Base-by-base conservation (phyloP, 2,113 vertebrate species). In the Sus scrofa region DNA sequence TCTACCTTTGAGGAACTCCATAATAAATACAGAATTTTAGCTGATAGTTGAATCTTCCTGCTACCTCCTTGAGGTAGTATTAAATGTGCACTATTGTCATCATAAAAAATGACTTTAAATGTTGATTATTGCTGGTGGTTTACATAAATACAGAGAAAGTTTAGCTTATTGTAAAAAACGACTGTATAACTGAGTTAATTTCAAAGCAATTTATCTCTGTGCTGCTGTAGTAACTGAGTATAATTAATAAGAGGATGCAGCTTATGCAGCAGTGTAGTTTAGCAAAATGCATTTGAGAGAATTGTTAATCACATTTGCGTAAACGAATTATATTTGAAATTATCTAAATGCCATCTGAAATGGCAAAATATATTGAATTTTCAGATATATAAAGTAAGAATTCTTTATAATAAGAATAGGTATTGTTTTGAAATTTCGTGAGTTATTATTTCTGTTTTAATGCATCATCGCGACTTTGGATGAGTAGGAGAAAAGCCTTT, bases 231-330 rank as follows among this genome's bases (percentile, higher is more conserved):
- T 94, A 70, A 70, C 34, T 84, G 24, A 82, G 27, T 68, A 30
- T 82, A 44, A 82, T 89, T 92, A 56, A 22, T 54, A 83, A 79
- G 34, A 75, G 4, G 1, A 50, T 90, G n/a, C n/a, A n/a, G 27
- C 50, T 93, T 96, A 54, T 32, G n/a, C n/a, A n/a, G 8, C 12
- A 30, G 7, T 70, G 0, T 10, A 20, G 22, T 75, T 65, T 75
- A 39, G 65, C 39, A 75, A 84, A 90, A 58, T 32, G 30, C 2
- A 60, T 81, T 78, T 84, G 37, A 63, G 82, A 65, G 22, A 92
- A 70, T 83, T 79, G 39, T 70, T 81, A 85, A 71, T 94, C 84
- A 73, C 27, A 89, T 82, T 86, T 83, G 24, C 94, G 52, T 85
- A 79, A 83, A 39, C 44, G 16, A 89, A 71, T 67, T 86, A 68